phyloP scores from a whole-genome alignment of 2,113 vertebrate genomes.

The Poeciliopsis prolifica region DNA sequence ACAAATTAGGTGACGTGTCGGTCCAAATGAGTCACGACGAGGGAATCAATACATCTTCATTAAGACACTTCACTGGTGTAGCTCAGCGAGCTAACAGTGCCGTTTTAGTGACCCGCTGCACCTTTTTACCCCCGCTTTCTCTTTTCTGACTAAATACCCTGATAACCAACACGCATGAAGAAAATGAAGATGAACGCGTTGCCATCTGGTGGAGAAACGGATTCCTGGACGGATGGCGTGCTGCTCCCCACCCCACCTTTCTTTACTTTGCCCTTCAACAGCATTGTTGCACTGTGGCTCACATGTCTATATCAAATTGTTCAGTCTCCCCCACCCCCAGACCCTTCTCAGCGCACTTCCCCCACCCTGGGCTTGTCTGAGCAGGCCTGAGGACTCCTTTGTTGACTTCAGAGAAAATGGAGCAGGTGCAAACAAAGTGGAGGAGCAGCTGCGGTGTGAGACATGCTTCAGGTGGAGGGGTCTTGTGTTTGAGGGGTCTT shows the following conservation, averaged over 20 bases:
- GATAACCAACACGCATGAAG: constrained; percentile 18
- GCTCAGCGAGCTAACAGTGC: constrained; percentile 2
- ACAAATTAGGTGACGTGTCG: neutral
- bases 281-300: constrained; percentile 7
- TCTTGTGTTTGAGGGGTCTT: neutral
- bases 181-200: constrained; percentile 31
- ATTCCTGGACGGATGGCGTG: neutral
- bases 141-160: constrained; percentile 6
- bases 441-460: neutral
- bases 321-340: constrained; percentile 17
- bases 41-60: constrained; percentile 20
- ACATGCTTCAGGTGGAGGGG: constrained; percentile 4
- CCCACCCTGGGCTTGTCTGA: constrained; percentile 46
- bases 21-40: neutral
- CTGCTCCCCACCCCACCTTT: neutral
- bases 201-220: neutral
- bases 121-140: neutral
- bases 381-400: constrained; percentile 42
- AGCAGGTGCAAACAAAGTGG: constrained; percentile 35
- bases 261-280: constrained; percentile 7
- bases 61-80: constrained; percentile 17
- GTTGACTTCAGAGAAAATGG: constrained; percentile 46
- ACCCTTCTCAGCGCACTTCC: constrained; percentile 16
- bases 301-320: constrained; percentile 25
- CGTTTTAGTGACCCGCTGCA: constrained; percentile 25